Base-by-base conservation (phyloP, 1,140 invertebrate species). In the Pachypsylla venusta region DNA sequence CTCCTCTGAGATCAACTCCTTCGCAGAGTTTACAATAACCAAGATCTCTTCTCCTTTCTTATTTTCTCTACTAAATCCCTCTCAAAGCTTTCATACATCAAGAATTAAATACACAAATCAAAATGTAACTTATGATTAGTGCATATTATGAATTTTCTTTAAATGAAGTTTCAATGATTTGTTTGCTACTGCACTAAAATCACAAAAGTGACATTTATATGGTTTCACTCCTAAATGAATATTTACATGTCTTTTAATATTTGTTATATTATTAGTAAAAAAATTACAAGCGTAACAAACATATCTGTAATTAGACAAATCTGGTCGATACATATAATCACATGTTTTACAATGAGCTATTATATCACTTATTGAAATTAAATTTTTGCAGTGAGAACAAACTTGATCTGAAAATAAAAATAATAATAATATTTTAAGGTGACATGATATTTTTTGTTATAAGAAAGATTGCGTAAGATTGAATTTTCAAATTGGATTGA, bases 151-250 rank as follows among this genome's bases (percentile, higher is more conserved):
- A n/a, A n/a, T n/a, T n/a, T n/a, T n/a, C n/a, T n/a, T 48, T 22
- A 48, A 7, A n/a, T 48, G 42, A 10, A 48, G 42, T 19, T 48
- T 48, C 16, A 48, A 48, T 4, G 7, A 48, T 48, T 48, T 48
- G 7, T 22, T 4, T n/a, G 16, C 42, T 3, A 48, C 42, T 7
- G 42, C 5, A 4, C 42, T n/a, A 48, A 19, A 48, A 48, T 48
- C 42, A n/a, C 42, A 48, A 3, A 48, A 19, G n/a, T 10, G 42
- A 48, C 42, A 48, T 5, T 4, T 22, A n/a, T 48, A 19, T 48
- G 42, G 42, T 48, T 48, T 48, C n/a, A 22, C 4, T 5, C 42
- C 42, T 22, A 48, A 48, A 48, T 48, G 42, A 48, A 48, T n/a
- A 48, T 48, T 48, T 22, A 48, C 22, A 48, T 48, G 42, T 7